Evolutionary conservation across 2,113 vertebrate species (phyloP), one percentile per base, ranked within the genome.

Genomic region (Hemibagrus wyckioides): DNA sequence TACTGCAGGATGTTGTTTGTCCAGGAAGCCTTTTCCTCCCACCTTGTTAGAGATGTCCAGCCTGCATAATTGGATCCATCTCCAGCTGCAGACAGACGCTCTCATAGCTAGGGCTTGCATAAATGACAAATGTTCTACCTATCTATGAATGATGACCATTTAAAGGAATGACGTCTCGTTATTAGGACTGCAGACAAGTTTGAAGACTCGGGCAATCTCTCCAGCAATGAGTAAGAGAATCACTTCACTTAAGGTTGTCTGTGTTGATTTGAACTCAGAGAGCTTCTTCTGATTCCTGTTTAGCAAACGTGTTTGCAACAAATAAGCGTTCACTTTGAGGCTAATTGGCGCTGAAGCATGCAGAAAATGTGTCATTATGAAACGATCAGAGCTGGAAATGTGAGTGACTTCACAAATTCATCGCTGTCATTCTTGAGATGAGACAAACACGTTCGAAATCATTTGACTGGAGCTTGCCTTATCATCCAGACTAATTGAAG

Each of bases 1-100:
- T 96, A 96, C 92, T 91, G 92, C 89, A 84, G 87, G 91, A 89
- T 91, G 93, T 94, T 95, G 94, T 96, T 96, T 96, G 95, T 95
- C 95, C 93, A 94, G 93, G 92, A 93, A 93, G 92, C 91, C 92
- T 94, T 93, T 94, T 92, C 92, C 94, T 93, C 93, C 93, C 95
- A 95, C 95, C 94, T 95, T 95, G 94, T 96, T 96, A 95, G 94
- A 95, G 93, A 95, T 93, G 94, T 95, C 95, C 93, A 92, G 91
- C 89, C 92, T 91, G 91, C 92, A 94, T 96, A 96, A 96, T 96
- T 96, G 95, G 95, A 94, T 93, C 93, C 93, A 90, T 95, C 94
- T 95, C 89, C 85, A 89, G 91, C 92, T 93, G 93, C 91, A 91
- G 92, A 95, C 95, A 95, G 94, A 95, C 93, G 92, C 92, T 92